These are phyloP conservation scores for Rhyacophila evoluta DNA, from an alignment of 2,888 invertebrate species.

Conservation along the genomic window DNA sequence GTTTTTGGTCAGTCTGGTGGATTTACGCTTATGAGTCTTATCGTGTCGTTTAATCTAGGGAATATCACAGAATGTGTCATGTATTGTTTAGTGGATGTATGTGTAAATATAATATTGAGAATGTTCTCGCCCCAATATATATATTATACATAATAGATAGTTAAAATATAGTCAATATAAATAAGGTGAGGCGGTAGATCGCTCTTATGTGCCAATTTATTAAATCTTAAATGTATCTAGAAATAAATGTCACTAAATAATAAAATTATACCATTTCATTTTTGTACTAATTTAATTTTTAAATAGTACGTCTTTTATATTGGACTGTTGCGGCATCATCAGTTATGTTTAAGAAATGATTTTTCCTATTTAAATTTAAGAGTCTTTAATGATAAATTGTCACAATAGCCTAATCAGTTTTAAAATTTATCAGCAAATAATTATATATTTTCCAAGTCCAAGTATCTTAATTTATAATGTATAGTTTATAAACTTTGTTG, in stretches of 20 bases:
- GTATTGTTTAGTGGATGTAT: background rate
- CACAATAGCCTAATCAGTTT: no score
- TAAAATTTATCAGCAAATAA: no score
- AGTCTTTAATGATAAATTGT: background rate
- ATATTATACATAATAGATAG: conserved; percentile 14
- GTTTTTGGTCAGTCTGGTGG: no score
- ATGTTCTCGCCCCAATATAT: background rate
- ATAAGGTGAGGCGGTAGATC: background rate
- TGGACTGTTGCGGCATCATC: background rate
- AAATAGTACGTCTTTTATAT: background rate
- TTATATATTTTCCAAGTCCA: no score
- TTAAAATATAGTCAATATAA: conserved; percentile 19
- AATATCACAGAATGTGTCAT: no score
- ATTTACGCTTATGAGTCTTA: no score
- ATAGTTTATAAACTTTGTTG: no score
- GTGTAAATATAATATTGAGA: conserved; percentile 6
- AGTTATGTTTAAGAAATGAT: background rate
- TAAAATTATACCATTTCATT: background rate
- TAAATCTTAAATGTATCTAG: background rate
- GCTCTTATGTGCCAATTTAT: conserved; percentile 5
- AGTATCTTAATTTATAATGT: no score
- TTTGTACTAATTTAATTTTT: background rate
- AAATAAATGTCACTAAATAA: background rate
- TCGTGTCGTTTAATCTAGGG: no score
- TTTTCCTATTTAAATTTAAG: background rate